Conservation (phyloP, 1,140 invertebrate genomes). For the Brachionus plicatilis region DNA sequence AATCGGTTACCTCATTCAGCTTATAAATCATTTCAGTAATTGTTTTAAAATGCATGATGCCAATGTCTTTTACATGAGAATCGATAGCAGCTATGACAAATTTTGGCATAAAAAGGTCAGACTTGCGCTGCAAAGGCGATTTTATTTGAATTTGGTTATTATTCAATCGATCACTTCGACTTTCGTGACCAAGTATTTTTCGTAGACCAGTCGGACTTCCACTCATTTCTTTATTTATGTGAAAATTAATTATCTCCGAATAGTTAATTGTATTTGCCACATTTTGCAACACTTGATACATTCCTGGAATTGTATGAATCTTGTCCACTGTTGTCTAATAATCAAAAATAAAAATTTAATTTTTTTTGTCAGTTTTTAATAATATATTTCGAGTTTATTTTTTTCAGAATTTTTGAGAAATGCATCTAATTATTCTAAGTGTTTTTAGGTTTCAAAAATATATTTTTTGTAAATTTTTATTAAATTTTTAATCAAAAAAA, state of each 20-base stretch:
- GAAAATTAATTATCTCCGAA: background rate
- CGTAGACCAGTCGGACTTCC: background rate
- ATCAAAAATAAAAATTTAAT: background rate
- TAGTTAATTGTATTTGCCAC: constrained; percentile 24
- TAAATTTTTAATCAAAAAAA: too few relatives aligned
- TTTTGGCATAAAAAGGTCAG: constrained; percentile 25
- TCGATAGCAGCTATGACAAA: background rate
- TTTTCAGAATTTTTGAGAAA: too few relatives aligned
- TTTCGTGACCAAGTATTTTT: constrained; percentile 19
- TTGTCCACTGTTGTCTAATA: background rate
- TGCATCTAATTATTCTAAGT: too few relatives aligned
- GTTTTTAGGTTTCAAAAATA: too few relatives aligned
- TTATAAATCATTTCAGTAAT: constrained; percentile 21
- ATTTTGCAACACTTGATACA: constrained; percentile 4
- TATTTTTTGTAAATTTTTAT: too few relatives aligned
- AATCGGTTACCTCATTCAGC: background rate
- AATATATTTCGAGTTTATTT: too few relatives aligned
- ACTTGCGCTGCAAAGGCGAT: background rate
- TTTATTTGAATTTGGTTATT: constrained; percentile 4
- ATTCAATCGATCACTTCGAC: background rate
- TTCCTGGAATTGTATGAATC: constrained; percentile 22
- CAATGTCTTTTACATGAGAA: constrained; percentile 29
- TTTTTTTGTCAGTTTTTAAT: background rate
- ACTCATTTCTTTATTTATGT: background rate
- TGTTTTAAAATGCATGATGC: background rate